Base-by-base conservation (phyloP, 2,113 vertebrate species). In the Planiliza haematocheilus region DNA sequence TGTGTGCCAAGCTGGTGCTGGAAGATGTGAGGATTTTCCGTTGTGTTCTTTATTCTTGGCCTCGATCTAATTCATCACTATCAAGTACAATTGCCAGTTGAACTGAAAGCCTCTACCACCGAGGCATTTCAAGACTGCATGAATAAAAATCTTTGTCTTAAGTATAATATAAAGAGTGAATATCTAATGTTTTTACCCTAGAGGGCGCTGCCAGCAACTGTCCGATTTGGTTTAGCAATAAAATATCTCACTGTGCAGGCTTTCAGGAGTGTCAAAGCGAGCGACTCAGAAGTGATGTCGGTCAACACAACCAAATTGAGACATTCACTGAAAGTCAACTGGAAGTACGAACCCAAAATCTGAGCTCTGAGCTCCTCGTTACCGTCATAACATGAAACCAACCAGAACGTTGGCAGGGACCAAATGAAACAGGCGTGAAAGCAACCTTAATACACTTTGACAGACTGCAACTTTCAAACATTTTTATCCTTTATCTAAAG, bases 361-460 rank as follows among this genome's bases (percentile, higher is more conserved):
- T n/a, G n/a, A n/a, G n/a, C n/a, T n/a, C n/a, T 7, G 10, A n/a
- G 16, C 4, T 17, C 10, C 16, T 37, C 17, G 52, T 37, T n/a
- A n/a, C 52, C 37, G 8, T 55, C 9, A 17, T 4, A 13, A 42
- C 37, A 41, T 1, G 7, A 21, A 21, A 21, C n/a, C n/a, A n/a
- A n/a, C n/a, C 36, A 57, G 2, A 41, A 10, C 11, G 11, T 18
- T 3, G 21, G 38, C 60, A 37, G 30, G n/a, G 2, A 49, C 7
- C 13, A 69, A 39, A 69, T 10, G 12, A 50, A 21, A 37, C 20
- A 66, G 37, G 53, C 42, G 16, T 41, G 8, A 41, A 39, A 51
- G n/a, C 18, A 20, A 8, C 8, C 48, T 21, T 30, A 18, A 41
- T 39, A 12, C 38, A 34, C 49, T 59, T 39, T 53, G 17, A 36